A percentile compares a stretch with the other conserved stretches of the same genome.
Evolutionary conservation across 2,888 invertebrate species (phyloP).

Genomic region (Adela reaumurella): DNA sequence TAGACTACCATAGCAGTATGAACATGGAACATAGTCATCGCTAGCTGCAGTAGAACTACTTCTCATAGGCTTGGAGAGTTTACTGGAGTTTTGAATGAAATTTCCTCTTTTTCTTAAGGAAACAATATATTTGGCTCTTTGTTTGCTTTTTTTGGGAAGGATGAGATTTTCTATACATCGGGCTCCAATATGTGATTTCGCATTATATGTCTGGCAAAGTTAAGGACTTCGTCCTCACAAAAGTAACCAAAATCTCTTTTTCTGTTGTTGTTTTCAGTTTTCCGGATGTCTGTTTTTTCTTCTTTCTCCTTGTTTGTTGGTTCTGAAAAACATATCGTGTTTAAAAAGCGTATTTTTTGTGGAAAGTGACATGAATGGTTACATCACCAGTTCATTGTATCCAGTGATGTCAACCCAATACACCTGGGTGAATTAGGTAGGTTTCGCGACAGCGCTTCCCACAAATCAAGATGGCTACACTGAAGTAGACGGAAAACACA

Average conservation of each 20-base stretch:
- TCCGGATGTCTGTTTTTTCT: no score
- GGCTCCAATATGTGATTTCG: not conserved
- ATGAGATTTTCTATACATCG: not conserved
- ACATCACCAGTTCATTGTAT: no score
- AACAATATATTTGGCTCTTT: not conserved
- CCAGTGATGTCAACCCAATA: no score
- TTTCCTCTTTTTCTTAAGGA: not conserved
- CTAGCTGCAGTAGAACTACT: not conserved
- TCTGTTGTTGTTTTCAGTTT: no score
- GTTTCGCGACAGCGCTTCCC: no score
- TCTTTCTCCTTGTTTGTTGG: no score
- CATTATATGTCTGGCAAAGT: not conserved
- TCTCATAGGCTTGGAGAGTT: not conserved
- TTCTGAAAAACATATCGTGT: no score
- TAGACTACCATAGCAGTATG: not conserved
- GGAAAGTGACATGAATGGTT: no score
- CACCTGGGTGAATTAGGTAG: no score
- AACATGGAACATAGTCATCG: not conserved
- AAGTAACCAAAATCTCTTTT: not conserved
- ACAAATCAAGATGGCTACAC: no score
- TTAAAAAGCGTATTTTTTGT: no score
- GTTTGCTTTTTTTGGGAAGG: not conserved
- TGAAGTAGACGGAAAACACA: no score
- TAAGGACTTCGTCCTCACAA: not conserved
- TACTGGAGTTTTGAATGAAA: not conserved